Evolutionary conservation across 2,113 vertebrate species (phyloP).

Genomic region (Siniperca knerii): DNA sequence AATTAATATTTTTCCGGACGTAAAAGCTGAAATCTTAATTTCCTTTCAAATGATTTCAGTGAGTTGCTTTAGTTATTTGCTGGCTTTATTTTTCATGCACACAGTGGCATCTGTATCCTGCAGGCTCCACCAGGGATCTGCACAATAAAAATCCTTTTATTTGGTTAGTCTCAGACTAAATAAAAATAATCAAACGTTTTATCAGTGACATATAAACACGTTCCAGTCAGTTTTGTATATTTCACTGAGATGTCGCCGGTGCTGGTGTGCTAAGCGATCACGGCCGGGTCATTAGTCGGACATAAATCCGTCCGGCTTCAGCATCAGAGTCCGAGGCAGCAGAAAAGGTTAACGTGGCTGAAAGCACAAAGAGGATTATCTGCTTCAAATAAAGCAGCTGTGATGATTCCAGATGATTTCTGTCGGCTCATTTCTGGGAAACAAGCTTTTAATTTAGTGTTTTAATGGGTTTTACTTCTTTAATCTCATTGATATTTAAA

Average conservation of each 20-base stretch:
- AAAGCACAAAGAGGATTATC: conserved; percentile 66
- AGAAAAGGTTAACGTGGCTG: conserved; percentile 48
- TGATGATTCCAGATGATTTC: conserved; percentile 44
- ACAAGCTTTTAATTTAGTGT: neutral
- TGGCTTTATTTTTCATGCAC: too few relatives aligned
- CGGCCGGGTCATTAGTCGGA: conserved; percentile 29
- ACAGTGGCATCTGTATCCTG: neutral
- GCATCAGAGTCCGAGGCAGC: neutral
- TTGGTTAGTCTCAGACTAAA: neutral
- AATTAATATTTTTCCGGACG: neutral
- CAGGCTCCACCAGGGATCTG: neutral
- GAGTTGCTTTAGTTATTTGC: accelerated
- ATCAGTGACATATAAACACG: neutral
- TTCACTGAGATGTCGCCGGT: neutral
- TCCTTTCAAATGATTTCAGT: neutral
- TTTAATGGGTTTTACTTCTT: neutral
- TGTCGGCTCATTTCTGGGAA: conserved; percentile 16
- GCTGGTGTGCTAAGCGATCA: neutral
- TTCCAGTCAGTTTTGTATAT: neutral
- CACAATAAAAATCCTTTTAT: neutral
- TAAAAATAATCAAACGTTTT: neutral
- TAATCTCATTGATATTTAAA: neutral
- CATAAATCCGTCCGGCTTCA: neutral
- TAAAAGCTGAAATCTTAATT: neutral
- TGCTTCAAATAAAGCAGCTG: conserved; percentile 35